Conservation (phyloP, 2,888 invertebrate genomes). For the Cephalotes varians region DNA sequence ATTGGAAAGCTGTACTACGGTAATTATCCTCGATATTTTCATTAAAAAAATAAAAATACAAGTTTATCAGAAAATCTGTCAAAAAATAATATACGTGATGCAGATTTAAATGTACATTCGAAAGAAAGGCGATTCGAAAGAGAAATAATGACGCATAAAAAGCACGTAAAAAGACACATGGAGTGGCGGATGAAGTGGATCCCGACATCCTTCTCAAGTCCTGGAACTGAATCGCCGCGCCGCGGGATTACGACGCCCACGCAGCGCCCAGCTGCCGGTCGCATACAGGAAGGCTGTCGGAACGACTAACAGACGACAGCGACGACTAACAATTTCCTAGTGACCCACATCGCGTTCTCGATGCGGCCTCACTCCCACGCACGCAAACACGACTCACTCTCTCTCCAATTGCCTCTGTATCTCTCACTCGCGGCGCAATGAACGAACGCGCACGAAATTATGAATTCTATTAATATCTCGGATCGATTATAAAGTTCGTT, state of each 20-base stretch:
- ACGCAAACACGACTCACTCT: constrained; percentile 25
- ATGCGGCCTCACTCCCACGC: constrained; percentile 70
- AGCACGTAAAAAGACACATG: background rate
- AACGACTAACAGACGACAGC: constrained; percentile 70
- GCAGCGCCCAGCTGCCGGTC: constrained; percentile 56
- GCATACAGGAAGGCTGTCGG: constrained; percentile 70
- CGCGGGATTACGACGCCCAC: constrained; percentile 70
- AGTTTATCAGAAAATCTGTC: background rate
- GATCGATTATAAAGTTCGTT: background rate
- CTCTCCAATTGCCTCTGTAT: constrained; percentile 44
- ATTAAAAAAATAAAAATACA: background rate
- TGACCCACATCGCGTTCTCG: constrained; percentile 80
- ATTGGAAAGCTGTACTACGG: background rate
- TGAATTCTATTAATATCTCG: constrained; percentile 11
- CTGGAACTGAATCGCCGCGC: constrained; percentile 36
- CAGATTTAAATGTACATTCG: no score
- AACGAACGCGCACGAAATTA: background rate
- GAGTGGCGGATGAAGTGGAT: no score
- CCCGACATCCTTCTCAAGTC: constrained; percentile 43
- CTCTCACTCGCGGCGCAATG: constrained; percentile 10
- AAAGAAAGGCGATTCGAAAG: background rate
- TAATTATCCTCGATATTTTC: background rate
- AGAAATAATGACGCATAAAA: background rate
- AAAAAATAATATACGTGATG: background rate
- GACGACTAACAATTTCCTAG: constrained; percentile 83